Conservation (phyloP, 1,140 invertebrate species). For the Caligus rogercresseyi region DNA sequence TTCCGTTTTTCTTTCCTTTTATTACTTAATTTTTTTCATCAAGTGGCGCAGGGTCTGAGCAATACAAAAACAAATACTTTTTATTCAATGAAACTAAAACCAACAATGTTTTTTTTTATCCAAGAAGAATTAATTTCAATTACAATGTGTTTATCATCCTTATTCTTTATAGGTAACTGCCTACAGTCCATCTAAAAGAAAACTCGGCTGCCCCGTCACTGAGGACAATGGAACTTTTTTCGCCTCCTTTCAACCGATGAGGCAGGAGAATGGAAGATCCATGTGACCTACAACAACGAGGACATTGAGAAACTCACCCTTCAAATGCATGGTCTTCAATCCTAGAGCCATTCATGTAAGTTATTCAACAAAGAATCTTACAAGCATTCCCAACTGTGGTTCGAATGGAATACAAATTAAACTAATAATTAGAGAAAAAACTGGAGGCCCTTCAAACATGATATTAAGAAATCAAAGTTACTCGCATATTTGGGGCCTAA, state of each 20-base stretch:
- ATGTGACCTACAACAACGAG: slow-evolving; percentile 81
- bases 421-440: not conserved
- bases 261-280: slow-evolving; percentile 87
- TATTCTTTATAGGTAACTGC: slow-evolving; percentile 51
- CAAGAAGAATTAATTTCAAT: not conserved
- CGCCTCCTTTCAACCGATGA: slow-evolving; percentile 92
- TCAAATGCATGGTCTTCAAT: slow-evolving; percentile 92
- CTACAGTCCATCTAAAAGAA: slow-evolving; percentile 60
- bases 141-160: not conserved
- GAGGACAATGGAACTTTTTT: slow-evolving; percentile 58
- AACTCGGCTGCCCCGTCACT: slow-evolving; percentile 48
- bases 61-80: too few relatives aligned
- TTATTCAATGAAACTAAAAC: too few relatives aligned
- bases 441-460: too few relatives aligned
- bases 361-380: slow-evolving; percentile 8
- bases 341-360: slow-evolving; percentile 64
- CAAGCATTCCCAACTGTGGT: not conserved
- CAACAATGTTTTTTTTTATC: too few relatives aligned
- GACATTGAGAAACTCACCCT: slow-evolving; percentile 91
- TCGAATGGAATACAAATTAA: not conserved
- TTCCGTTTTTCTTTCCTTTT: too few relatives aligned
- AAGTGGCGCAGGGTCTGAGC: too few relatives aligned
- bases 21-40: too few relatives aligned
- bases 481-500: too few relatives aligned
- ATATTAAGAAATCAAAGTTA: too few relatives aligned